Base-by-base conservation (phyloP, 2,888 invertebrate genomes). In the Hemaris fuciformis region DNA sequence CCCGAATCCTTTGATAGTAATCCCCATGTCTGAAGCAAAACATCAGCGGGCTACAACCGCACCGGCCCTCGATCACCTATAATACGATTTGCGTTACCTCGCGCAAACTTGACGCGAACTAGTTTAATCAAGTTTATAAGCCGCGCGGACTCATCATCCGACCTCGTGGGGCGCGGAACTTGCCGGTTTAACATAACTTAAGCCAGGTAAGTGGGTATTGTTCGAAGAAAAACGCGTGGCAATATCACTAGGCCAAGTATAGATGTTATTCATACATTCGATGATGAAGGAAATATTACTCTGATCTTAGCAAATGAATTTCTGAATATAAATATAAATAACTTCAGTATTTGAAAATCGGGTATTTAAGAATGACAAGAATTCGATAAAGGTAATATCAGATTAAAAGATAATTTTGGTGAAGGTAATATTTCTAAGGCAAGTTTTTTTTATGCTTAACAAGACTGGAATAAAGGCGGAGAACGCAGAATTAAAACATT, bases 11-110 rank as follows among this genome's bases (percentile, higher is more conserved):
- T 53, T 31, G 31, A 61, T n/a, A 13, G n/a, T 25, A 23, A 45
- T 57, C 38, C 15, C 18, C n/a, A 8, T 27, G 48, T 15, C 15
- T 27, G 46, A 60, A 27, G 60, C 34, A 61, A 61, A 62, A 59
- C 43, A 57, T 58, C 43, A 59, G 3, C 38, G 38, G 38, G n/a
- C 62, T 64, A 56, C 59, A 68, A 73, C 69, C 73, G 68, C 75
- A 78, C 73, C 77, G 76, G 70, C 74, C 79, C 78, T 80, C 80
- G 79, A 84, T 83, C 74, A 76, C 64, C 67, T 77, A 73, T 90
- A 89, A 90, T 89, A 83, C 86, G 85, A 89, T 88, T 88, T 84
- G 76, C 73, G 78, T 81, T 74, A 76, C 83, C 80, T 83, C 80
- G 82, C 25, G 75, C 75, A n/a, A 72, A 73, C 71, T 71, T 70